Percentiles rank a stretch among this genome's conserved stretches.
Conservation (phyloP, 2,113 vertebrate species). For the Petaurus breviceps region DNA sequence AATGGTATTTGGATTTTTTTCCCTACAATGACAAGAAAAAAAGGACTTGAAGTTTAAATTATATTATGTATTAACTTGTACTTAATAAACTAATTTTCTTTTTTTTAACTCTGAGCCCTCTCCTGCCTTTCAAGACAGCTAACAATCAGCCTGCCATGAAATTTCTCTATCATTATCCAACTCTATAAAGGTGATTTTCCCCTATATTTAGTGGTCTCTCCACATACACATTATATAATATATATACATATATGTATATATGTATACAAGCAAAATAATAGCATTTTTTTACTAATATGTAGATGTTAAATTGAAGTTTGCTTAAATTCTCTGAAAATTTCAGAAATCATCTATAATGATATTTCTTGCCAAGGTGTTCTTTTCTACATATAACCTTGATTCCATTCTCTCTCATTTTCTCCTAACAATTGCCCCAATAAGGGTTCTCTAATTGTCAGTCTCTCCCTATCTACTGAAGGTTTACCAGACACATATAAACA, state of each 20-base stretch:
- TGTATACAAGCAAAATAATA: too few species aligned
- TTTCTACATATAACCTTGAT: neutral
- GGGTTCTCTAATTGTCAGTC: neutral
- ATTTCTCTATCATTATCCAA: neutral
- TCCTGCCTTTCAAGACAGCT: neutral
- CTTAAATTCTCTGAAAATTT: too few species aligned
- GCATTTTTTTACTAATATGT: too few species aligned
- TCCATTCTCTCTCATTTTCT: neutral
- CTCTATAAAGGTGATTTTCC: neutral
- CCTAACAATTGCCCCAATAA: neutral
- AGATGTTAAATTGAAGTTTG: too few species aligned
- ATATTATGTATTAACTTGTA: neutral
- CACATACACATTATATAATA: too few species aligned
- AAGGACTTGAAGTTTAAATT: neutral
- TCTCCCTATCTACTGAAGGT: neutral
- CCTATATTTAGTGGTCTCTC: neutral
- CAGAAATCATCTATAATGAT: too few species aligned
- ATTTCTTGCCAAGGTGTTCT: too few species aligned
- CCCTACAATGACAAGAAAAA: neutral
- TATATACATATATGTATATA: too few species aligned
- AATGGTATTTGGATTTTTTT: neutral
- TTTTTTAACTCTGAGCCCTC: neutral
- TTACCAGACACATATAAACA: neutral
- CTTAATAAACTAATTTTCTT: slow-evolving; percentile 17
- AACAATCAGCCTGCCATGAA: too few species aligned